Evolutionary conservation across 2,888 invertebrate species (phyloP), one percentile per base, ranked within the genome.

Genomic region (Amphipoea oculea): DNA sequence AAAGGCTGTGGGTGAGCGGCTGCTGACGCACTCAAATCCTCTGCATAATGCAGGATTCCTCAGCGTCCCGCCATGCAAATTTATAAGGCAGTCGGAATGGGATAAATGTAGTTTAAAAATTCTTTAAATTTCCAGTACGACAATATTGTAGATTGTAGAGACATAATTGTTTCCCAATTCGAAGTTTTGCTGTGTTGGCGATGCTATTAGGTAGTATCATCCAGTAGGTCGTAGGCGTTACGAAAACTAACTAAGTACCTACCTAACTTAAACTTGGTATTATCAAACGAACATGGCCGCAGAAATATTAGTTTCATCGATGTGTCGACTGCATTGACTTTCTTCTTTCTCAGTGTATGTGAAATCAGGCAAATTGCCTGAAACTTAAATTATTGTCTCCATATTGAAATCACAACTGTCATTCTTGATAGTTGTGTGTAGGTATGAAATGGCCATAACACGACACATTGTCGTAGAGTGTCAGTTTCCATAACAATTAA

Each of bases 1-100:
- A 67, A 54, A 71, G 29, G 42, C 57, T 68, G 67, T 62, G 68
- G 57, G 63, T 57, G 29, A 45, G 45, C 63, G 48, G 20, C n/a
- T 48, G 57, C 48, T n/a, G 78, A 84, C 81, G 81, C 85, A 86
- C 80, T 86, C 78, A 82, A 87, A 86, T 85, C 84, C 79, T 78
- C 73, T 88, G 88, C 86, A 88, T 88, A 88, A 88, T 89, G 86
- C 81, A 85, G 75, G 76, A 84, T 79, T 85, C 82, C 72, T 79
- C 66, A 78, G 66, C 73, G 54, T 76, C 48, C 68, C 67, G n/a
- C 20, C 36, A 57, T 36, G 60, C 29, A 45, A 73, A 73, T 79
- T 76, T 82, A 73, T 76, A 82, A 66, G 62, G 60, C 78, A 66
- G 69, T 65, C 23, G n/a, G 60, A 73, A 70, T 76, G 66, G 62